Conservation (phyloP, 2,888 invertebrate genomes). For the Leptinotarsa rubiginosa region DNA sequence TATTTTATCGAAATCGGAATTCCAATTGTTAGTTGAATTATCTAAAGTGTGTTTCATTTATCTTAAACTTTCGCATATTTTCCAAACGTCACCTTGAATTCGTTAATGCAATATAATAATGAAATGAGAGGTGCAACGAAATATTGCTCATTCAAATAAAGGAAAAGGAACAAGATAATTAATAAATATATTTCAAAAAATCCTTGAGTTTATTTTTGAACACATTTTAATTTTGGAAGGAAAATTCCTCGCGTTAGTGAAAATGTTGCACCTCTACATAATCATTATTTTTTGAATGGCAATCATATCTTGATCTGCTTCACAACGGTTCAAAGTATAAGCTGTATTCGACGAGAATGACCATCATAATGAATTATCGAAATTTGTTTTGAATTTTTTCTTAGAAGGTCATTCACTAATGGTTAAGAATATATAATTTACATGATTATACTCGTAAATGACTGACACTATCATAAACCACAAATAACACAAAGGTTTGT, state of each 20-base stretch:
- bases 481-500: neutral
- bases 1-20: no score
- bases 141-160: no score
- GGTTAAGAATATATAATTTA: neutral
- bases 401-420: conserved; percentile 11
- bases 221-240: neutral
- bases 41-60: no score
- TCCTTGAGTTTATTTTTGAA: neutral
- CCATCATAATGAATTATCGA: neutral
- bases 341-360: neutral
- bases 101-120: no score
- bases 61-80: no score
- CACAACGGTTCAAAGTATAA: conserved; percentile 4
- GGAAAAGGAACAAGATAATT: no score
- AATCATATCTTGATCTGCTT: conserved; percentile 4
- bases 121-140: no score
- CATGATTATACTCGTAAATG: conserved; percentile 2
- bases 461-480: neutral
- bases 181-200: neutral
- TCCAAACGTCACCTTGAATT: no score
- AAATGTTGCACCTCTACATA: neutral
- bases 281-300: neutral
- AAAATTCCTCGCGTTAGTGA: neutral
- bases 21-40: no score
- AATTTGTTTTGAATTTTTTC: conserved; percentile 5